These are phyloP conservation scores for Eupithecia pulchellata DNA, from an alignment of 2,888 invertebrate species.

Conservation along the genomic window DNA sequence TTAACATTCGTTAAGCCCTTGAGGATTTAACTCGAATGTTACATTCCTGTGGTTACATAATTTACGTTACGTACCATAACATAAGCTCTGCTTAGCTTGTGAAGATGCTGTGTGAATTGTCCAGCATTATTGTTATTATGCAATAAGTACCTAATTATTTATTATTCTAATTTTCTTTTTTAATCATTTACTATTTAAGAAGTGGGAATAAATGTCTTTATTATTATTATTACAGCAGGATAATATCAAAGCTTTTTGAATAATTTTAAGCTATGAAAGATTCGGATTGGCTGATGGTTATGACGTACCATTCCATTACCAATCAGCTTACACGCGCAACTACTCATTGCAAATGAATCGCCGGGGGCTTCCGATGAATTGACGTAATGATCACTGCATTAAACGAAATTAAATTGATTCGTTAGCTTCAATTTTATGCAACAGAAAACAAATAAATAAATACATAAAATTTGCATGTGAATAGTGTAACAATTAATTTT, in stretches of 20 bases:
- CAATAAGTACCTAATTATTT: too few species aligned
- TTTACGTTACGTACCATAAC: too few species aligned
- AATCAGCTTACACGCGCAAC: constrained; percentile 37
- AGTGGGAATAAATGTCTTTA: too few species aligned
- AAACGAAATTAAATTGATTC: constrained; percentile 26
- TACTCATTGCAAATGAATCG: constrained; percentile 38
- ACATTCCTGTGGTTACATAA: too few species aligned
- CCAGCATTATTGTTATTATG: too few species aligned
- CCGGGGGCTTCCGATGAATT: constrained; percentile 33
- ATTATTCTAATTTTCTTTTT: too few species aligned
- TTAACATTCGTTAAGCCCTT: too few species aligned
- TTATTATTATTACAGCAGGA: too few species aligned
- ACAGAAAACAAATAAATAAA: not conserved
- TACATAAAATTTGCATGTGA: not conserved
- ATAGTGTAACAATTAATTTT: not conserved
- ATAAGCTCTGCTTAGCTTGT: too few species aligned
- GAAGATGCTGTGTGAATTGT: too few species aligned
- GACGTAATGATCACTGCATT: constrained; percentile 36
- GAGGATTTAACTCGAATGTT: too few species aligned
- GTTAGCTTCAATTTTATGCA: constrained; percentile 15
- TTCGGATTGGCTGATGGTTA: constrained; percentile 23
- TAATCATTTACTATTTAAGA: too few species aligned
- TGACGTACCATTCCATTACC: constrained; percentile 33
- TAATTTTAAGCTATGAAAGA: constrained; percentile 6
- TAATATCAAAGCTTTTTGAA: not conserved